These are phyloP conservation scores for Axinella damicornis DNA, from an alignment of 37 sponge, comb jelly and placozoan species.

Conservation along the genomic window DNA sequence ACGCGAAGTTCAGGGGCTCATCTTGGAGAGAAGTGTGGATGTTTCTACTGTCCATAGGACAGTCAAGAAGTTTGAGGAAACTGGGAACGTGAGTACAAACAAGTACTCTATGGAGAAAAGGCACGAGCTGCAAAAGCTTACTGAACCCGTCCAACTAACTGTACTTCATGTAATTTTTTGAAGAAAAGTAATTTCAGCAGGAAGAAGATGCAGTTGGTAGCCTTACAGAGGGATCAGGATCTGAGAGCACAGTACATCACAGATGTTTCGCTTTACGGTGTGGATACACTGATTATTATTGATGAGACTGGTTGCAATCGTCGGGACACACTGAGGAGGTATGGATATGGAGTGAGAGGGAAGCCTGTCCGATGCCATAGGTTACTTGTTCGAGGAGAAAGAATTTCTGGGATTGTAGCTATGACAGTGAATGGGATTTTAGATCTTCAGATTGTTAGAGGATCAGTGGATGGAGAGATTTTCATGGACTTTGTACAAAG, in stretches of 20 bases:
- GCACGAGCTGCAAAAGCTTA: too few species aligned
- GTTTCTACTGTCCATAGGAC: too few species aligned
- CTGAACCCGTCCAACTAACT: too few species aligned
- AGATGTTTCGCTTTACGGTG: slow-evolving; percentile 5
- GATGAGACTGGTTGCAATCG: slow-evolving; percentile 21
- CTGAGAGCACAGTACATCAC: neutral
- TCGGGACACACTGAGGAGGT: neutral
- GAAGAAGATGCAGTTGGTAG: slow-evolving; percentile 22
- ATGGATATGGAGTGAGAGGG: slow-evolving; percentile 22
- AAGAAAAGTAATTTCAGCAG: too few species aligned
- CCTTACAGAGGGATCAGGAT: neutral
- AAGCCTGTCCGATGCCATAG: slow-evolving; percentile 9
- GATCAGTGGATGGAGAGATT: slow-evolving; percentile 25
- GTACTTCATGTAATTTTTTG: too few species aligned
- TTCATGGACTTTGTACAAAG: slow-evolving; percentile 31
- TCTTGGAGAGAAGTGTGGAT: too few species aligned
- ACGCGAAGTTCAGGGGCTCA: too few species aligned
- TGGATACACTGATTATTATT: neutral
- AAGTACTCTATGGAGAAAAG: too few species aligned
- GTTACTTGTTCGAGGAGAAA: slow-evolving; percentile 7
- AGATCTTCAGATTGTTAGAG: slow-evolving; percentile 28
- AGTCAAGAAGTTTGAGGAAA: too few species aligned
- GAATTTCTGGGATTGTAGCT: slow-evolving; percentile 29
- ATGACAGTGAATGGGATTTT: slow-evolving; percentile 50
- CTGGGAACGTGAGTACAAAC: too few species aligned